A percentile compares a stretch with the other conserved stretches of the same genome.
These are phyloP conservation scores for Cygnus olor DNA, from an alignment of 2,797 vertebrate species.

Conservation along the genomic window DNA sequence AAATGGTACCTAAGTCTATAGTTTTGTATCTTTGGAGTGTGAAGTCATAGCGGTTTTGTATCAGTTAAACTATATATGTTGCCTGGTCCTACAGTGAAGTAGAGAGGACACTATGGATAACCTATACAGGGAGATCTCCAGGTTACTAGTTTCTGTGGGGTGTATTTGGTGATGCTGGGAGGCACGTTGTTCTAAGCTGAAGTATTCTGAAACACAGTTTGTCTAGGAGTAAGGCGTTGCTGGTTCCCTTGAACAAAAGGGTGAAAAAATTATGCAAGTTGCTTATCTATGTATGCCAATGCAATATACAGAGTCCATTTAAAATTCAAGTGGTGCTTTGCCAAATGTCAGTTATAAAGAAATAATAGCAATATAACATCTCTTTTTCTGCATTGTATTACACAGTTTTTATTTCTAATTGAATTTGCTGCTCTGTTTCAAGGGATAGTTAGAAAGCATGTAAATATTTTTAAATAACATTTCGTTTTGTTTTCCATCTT, in stretches of 20 bases:
- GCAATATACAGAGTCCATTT: not conserved
- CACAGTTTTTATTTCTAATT: not conserved
- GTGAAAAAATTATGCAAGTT: not conserved
- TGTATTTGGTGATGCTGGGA: not conserved
- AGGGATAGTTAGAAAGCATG: not conserved
- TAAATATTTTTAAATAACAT: not conserved
- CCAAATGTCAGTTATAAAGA: not conserved
- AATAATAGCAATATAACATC: not conserved
- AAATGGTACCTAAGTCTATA: not conserved
- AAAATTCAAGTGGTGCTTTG: not conserved
- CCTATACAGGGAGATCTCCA: not conserved
- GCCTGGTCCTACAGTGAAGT: not conserved
- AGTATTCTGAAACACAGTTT: not conserved
- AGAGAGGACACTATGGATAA: not conserved
- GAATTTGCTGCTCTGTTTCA: not conserved
- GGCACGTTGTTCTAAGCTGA: not conserved
- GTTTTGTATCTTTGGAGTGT: not conserved
- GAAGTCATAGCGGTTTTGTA: not conserved
- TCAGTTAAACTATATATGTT: not conserved
- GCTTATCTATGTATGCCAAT: not conserved
- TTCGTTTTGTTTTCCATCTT: not conserved
- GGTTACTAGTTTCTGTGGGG: not conserved
- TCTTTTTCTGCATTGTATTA: not conserved
- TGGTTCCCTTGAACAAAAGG: not conserved
- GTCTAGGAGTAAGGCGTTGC: not conserved